phyloP scores from a whole-genome alignment of 2,113 vertebrate genomes.

The Clarias magur region DNA sequence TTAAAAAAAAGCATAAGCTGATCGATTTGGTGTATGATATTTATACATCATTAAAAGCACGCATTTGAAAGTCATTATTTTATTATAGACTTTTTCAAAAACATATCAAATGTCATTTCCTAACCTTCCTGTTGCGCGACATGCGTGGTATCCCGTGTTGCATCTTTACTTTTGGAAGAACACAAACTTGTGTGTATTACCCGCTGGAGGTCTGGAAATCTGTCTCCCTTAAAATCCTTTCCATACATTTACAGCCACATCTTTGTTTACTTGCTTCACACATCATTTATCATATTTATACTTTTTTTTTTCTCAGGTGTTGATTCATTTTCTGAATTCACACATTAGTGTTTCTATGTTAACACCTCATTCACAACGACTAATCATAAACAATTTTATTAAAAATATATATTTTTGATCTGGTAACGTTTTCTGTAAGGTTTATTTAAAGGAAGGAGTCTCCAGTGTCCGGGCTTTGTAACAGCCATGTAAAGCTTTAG shows the following conservation, averaged over 20 bases:
- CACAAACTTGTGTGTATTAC: background rate
- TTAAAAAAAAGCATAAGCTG: background rate
- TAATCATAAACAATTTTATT: background rate
- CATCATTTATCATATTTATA: background rate
- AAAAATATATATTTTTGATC: background rate
- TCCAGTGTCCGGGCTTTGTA: background rate
- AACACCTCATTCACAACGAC: background rate
- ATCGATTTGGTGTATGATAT: background rate
- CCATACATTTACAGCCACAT: background rate
- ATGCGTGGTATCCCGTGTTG: background rate
- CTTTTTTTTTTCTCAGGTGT: background rate
- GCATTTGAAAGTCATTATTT: background rate
- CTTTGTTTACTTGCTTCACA: background rate
- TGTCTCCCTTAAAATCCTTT: background rate
- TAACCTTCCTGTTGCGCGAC: background rate
- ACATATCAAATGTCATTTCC: background rate
- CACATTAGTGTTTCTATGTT: background rate
- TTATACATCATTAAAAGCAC: background rate
- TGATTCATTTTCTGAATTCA: background rate
- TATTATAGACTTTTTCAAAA: background rate
- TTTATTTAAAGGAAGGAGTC: background rate
- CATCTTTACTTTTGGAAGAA: background rate
- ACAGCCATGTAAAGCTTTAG: background rate
- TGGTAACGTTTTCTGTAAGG: background rate
- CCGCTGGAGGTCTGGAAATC: background rate